Evolutionary conservation across 2,888 invertebrate genomes (phyloP), one percentile per base, ranked within the genome.

Genomic region (Heterodera filipjevi): DNA sequence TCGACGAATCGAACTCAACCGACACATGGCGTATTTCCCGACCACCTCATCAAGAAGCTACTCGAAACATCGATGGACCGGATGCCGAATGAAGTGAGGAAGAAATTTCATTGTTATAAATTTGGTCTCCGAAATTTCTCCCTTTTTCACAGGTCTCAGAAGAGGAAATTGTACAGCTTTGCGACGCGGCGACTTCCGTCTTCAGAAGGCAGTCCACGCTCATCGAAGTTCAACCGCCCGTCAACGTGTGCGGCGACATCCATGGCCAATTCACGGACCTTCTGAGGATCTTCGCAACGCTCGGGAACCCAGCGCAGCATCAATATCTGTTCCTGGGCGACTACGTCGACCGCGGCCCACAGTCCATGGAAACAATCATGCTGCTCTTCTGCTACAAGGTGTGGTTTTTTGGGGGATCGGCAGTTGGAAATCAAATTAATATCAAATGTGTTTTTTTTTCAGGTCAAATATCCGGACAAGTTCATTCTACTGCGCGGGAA

Each of bases 201-300:
- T 22, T 59, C 27, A n/a, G 12, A 22, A 5, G 22, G 27, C 59
- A 59, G 27, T 12, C n/a, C 10, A 10, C 59, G 27, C 59, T 59
- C 6, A 27, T 59, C 59, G 59, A 59, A 27, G 27, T 59, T 5
- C 59, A 5, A 27, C 27, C 59, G 59, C 59, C 59, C 27, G 59
- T 59, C 12, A 22, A 77, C 22, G 76, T 86, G 49, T 81, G 80
- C 68, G 86, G 86, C 30, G 86, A 86, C 73, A 81, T 84, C 30
- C 86, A 86, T 77, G 86, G 86, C 2, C 86, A 86, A 76, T 84
- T 83, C 70, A 80, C 79, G 12, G 86, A 86, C 76, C 74, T 86
- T 16, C 78, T 85, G 71, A 78, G 86, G 32, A 79, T 85, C 32
- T 85, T 86, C 81, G 81, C 82, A 73, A 71, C 66, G 59, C 71